Conservation (phyloP, 2,888 invertebrate genomes). For the Matsumyia berberina region DNA sequence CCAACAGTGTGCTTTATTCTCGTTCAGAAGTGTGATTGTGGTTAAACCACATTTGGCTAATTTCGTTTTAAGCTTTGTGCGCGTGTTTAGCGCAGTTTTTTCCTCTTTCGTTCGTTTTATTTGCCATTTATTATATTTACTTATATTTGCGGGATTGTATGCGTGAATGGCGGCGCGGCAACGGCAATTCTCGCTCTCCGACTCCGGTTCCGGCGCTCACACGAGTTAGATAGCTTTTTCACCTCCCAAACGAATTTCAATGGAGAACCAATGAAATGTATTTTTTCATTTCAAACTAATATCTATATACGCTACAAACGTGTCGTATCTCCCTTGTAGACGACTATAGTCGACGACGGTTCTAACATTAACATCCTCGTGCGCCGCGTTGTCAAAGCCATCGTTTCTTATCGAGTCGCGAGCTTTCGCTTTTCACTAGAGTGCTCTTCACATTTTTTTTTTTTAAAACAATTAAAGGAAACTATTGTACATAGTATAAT, state of each 20-base stretch:
- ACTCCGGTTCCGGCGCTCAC: constrained; percentile 15
- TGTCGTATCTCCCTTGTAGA: constrained; percentile 71
- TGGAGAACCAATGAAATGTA: constrained; percentile 65
- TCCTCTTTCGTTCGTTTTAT: constrained; percentile 35
- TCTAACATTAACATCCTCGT: constrained; percentile 61
- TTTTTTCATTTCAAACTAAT: constrained; percentile 69
- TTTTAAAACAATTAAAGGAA: constrained; percentile 29
- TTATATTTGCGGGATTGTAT: constrained; percentile 65
- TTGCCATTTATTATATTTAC: constrained; percentile 59
- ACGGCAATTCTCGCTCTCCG: constrained; percentile 63
- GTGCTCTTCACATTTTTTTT: constrained; percentile 16
- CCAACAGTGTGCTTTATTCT: constrained; percentile 73
- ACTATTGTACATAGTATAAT: constrained; percentile 34
- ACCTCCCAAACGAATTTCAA: constrained; percentile 70
- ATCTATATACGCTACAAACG: constrained; percentile 74
- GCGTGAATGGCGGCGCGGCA: constrained; percentile 53
- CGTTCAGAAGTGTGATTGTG: constrained; percentile 65
- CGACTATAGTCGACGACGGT: constrained; percentile 60
- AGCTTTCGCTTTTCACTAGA: constrained; percentile 35
- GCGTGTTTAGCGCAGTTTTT: constrained; percentile 72
- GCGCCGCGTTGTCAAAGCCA: constrained; percentile 36
- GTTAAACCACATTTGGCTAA: constrained; percentile 76
- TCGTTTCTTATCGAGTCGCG: constrained; percentile 35
- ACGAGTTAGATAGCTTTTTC: constrained; percentile 72
- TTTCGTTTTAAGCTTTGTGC: constrained; percentile 72